A percentile compares a stretch with the other conserved stretches of the same genome.
These are phyloP conservation scores for Arion vulgaris DNA, from an alignment of 1,140 invertebrate genomes.

Conservation along the genomic window DNA sequence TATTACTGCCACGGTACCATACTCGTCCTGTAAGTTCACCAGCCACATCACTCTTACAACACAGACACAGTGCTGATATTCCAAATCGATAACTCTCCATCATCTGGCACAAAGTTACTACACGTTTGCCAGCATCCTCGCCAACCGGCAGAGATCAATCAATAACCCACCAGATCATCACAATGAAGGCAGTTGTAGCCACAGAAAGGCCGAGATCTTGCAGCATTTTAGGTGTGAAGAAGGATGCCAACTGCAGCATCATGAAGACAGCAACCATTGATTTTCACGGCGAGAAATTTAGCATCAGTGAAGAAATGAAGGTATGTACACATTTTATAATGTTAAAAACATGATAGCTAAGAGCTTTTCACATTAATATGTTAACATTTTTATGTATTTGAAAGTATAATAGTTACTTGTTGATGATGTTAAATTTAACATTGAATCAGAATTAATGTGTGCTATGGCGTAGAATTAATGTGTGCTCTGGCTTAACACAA, in stretches of 20 bases:
- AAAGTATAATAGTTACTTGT: no score
- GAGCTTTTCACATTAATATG: no score
- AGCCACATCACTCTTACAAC: no score
- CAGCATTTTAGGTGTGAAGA: conserved; percentile 35
- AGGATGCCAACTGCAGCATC: conserved; percentile 29
- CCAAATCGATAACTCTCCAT: conserved; percentile 3
- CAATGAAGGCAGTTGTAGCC: conserved; percentile 19
- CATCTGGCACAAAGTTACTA: conserved; percentile 11
- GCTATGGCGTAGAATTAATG: no score
- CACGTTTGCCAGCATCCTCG: not conserved
- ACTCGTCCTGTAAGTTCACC: no score
- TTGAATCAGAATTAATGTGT: no score
- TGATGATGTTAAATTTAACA: no score
- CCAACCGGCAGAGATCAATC: conserved; percentile 22
- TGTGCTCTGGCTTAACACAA: no score
- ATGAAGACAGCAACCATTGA: conserved; percentile 35
- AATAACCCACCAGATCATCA: conserved; percentile 2
- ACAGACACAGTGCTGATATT: conserved; percentile 3
- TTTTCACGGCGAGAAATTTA: conserved; percentile 32
- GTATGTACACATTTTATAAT: no score
- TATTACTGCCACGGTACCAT: no score
- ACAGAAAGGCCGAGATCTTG: conserved; percentile 23
- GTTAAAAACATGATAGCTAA: no score
- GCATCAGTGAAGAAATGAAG: conserved; percentile 35
- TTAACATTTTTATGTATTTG: no score